Base-by-base conservation (phyloP, 2,888 invertebrate species). In the Alsophila aescularia region DNA sequence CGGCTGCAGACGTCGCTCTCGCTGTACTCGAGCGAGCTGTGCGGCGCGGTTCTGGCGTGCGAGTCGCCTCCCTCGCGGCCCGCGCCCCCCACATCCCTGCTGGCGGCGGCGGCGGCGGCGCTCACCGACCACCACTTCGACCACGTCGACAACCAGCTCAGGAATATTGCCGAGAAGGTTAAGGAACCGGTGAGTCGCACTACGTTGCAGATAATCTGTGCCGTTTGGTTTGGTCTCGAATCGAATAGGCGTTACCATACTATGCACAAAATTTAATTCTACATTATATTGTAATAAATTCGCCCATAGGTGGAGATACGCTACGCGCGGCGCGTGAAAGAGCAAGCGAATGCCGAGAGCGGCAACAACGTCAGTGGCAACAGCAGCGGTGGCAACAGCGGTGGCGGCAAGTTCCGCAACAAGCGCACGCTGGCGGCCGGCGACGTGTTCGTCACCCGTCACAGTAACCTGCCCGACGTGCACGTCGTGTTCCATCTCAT, bases 401-500 rank as follows among this genome's bases (percentile, higher is more conserved):
- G 13, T 16, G 67, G 93, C 24, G 34, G 34, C 35, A 16, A 4
- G 42, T 48, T 40, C 34, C 40, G 52, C 18, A 18, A 29, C 53
- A 34, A 13, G 44, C 57, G 93, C 70, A 92, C 93, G 66, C 89
- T 97, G 62, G 95, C 95, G 83, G 93, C 96, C 1, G 98, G 98
- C 0, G 98, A 98, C 89, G 95, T 97, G 74, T 96, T 95, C 77
- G 93, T 97, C 53, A 97, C 97, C 6, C 93, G 94, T 66, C 99
- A 99, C 93, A 98, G 98, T 69, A 98, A 98, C 93, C 93, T 99
- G 63, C 96, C 97, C 2, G 97, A 98, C 80, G 96, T 96, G 39
- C 99, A 99, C 89, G 95, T 98, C 1, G 96, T 99, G 41, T 99
- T 98, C 90, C 99, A 99, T 79, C 94, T 99, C 77, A 96, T 99